phyloP scores from a whole-genome alignment of 35 echinoderm and acorn worm species.

The Lytechinus pictus region DNA sequence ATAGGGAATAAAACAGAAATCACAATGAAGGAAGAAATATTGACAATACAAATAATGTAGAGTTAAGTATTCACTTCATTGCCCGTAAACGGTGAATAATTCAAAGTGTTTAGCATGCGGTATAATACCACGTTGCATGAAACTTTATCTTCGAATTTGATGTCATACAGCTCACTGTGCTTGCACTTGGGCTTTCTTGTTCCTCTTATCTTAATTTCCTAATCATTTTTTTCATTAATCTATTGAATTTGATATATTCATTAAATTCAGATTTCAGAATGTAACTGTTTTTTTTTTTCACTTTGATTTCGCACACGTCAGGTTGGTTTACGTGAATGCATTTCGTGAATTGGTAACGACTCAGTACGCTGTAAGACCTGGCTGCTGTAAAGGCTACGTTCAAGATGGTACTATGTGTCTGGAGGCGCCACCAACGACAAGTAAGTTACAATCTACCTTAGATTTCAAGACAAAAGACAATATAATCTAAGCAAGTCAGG shows the following conservation, averaged over 20 bases:
- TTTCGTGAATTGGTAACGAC: slow-evolving; percentile 29
- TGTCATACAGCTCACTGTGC: too few species aligned
- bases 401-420: slow-evolving; percentile 21
- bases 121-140: too few species aligned
- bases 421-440: slow-evolving; percentile 27
- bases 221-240: not conserved
- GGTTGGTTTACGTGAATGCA: slow-evolving; percentile 42
- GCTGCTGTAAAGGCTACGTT: slow-evolving; percentile 7
- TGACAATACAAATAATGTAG: too few species aligned
- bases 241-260: not conserved
- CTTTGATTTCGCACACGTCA: not conserved
- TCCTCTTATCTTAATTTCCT: not conserved
- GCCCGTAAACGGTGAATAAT: too few species aligned
- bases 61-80: too few species aligned
- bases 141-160: too few species aligned
- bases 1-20: too few species aligned
- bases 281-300: not conserved
- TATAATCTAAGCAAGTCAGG: too few species aligned
- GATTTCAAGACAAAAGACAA: too few species aligned
- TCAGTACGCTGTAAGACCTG: slow-evolving; percentile 27
- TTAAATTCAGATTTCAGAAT: not conserved
- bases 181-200: not conserved
- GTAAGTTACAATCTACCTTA: not conserved
- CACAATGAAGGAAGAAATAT: too few species aligned
- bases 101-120: too few species aligned